phyloP scores from a whole-genome alignment of 2,797 vertebrate genomes.

The Coregonus ussuriensis region DNA sequence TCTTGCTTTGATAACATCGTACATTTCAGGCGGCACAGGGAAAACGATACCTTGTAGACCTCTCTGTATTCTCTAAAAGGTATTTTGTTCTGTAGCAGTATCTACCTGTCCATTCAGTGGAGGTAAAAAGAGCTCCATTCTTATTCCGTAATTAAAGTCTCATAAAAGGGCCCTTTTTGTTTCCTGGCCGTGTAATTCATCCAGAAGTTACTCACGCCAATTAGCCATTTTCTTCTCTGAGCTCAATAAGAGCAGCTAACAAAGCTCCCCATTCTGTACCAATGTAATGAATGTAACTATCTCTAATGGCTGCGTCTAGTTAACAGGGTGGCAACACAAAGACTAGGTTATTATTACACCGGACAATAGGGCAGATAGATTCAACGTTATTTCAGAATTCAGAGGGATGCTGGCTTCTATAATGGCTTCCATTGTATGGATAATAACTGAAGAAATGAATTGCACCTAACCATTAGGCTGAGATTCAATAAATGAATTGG shows the following conservation, averaged over 20 bases:
- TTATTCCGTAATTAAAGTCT: conserved; percentile 24
- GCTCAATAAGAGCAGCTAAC: conserved; percentile 44
- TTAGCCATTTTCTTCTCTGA: conserved; percentile 38
- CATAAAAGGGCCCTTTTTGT: conserved; percentile 24
- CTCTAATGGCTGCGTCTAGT: conserved; percentile 37
- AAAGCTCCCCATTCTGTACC: conserved; percentile 45
- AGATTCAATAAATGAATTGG: conserved; percentile 9
- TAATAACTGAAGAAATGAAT: conserved; percentile 30
- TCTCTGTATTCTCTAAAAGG: too few relatives aligned
- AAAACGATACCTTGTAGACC: too few relatives aligned
- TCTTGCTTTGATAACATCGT: too few relatives aligned
- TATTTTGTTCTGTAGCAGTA: conserved; percentile 10
- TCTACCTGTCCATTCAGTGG: not conserved
- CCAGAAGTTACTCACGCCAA: conserved; percentile 41
- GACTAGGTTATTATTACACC: conserved; percentile 15
- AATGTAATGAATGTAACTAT: conserved; percentile 26
- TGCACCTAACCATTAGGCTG: conserved; percentile 17
- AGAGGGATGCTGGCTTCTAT: conserved; percentile 6
- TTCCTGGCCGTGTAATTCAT: conserved; percentile 35
- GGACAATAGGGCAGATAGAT: conserved; percentile 14
- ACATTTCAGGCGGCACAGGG: too few relatives aligned
- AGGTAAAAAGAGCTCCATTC: conserved; percentile 1
- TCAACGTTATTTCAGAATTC: not conserved
- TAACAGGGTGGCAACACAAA: conserved; percentile 21
- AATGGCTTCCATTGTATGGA: conserved; percentile 27